Base-by-base conservation (phyloP, 2,888 invertebrate species). In the Synergus umbraculus region DNA sequence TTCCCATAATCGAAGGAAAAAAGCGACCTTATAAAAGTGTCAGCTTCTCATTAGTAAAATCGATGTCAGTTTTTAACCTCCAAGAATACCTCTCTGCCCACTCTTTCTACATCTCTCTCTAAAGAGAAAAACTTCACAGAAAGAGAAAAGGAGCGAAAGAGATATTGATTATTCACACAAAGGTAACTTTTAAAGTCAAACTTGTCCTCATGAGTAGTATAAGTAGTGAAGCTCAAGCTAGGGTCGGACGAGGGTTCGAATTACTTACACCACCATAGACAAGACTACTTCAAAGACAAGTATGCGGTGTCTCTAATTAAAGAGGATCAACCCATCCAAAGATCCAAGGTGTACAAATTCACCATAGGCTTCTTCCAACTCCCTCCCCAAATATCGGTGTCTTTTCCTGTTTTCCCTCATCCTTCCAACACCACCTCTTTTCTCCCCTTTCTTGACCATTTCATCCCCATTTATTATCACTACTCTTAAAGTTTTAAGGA, bases 231-330 rank as follows among this genome's bases (percentile, higher is more conserved):
- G 77, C 80, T 82, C 81, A 81, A 83, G 82, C 81, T 83, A 83
- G 82, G 86, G 83, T 83, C 81, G 84, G 83, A 84, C 84, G 86
- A 84, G 84, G 86, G 87, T 84, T 82, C 86, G 89, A 89, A 90
- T 90, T 90, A 89, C 89, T 89, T 88, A 88, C 87, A 88, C 86
- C 87, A 87, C 83, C 83, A 82, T 85, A 83, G 85, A 85, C 86
- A 87, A 88, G 88, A 87, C 88, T 89, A 86, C 90, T 89, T 89
- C 89, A 90, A 89, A 90, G 89, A 87, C 87, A 86, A 87, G 87
- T 83, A 83, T 83, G 83, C 83, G 81, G 84, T 87, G 87, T 86
- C 87, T 86, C 85, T 86, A 89, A 90, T 90, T 90, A 89, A 89
- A 89, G 89, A 88, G 89, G 88, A 89, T 85, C 88, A 84, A 86